Evolutionary conservation across 2,888 invertebrate species (phyloP).

Genomic region (Tanytarsus gracilentus): DNA sequence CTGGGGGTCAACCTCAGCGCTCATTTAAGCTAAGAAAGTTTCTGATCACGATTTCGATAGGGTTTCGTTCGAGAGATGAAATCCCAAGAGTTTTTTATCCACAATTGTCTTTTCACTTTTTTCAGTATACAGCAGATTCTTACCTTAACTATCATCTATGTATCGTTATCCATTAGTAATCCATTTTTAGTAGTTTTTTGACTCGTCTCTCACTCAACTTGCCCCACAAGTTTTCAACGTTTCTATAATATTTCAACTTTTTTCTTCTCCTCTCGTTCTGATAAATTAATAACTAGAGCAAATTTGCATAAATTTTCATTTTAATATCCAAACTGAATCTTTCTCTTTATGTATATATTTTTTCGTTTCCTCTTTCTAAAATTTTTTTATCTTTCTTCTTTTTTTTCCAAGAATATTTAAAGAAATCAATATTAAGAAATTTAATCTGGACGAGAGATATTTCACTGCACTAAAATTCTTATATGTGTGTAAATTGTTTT

Average conservation of each 20-base stretch:
- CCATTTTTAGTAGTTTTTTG: slow-evolving; percentile 8
- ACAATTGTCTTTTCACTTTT: slow-evolving; percentile 12
- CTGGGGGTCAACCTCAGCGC: background rate
- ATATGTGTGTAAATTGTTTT: background rate
- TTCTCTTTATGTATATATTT: background rate
- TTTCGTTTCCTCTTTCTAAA: background rate
- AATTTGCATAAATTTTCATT: slow-evolving; percentile 15
- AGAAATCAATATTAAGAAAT: slow-evolving; percentile 13
- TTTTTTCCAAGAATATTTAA: background rate
- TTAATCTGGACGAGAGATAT: slow-evolving; percentile 2
- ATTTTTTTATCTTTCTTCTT: background rate
- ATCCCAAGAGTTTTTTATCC: background rate
- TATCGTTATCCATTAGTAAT: slow-evolving; percentile 7
- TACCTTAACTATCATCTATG: background rate
- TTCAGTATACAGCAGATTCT: background rate
- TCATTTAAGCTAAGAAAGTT: background rate
- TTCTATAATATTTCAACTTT: background rate
- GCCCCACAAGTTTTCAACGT: background rate
- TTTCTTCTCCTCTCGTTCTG: background rate
- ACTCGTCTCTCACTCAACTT: slow-evolving; percentile 1
- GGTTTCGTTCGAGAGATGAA: background rate
- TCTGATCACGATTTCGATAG: slow-evolving; percentile 12
- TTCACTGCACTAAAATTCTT: background rate
- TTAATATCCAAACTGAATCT: slow-evolving; percentile 12
- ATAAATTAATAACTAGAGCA: slow-evolving; percentile 15